Base-by-base conservation (phyloP, 1,140 invertebrate species). In the Cydia fagiglandana region DNA sequence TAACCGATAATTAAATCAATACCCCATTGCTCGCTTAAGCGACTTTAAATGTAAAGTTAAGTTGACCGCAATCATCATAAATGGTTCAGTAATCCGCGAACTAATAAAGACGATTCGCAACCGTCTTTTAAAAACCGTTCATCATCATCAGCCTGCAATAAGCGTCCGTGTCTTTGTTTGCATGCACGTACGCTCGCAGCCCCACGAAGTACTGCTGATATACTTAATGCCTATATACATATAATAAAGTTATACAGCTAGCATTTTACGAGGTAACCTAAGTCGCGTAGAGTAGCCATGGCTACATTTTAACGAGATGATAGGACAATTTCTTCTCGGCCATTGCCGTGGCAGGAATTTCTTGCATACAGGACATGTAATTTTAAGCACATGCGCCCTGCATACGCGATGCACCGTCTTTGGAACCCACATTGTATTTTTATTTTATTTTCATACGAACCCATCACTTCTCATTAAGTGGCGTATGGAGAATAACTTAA, bases 391-490 rank as follows among this genome's bases (percentile, higher is more conserved):
- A 85, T 83, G 89, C 88, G 86, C 78, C 79, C 83, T 81, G 91
- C 91, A 92, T 92, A 91, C 84, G 75, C 75, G 84, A 89, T 90
- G 84, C 78, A 76, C 61, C 73, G 80, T 83, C 79, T 80, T 82
- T 79, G 82, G 82, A 85, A 86, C 82, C 83, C 84, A 20, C 86
- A 90, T 88, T 92, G 89, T 91, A 84, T 91, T 90, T 91, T 90
- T 90, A 83, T 86, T 87, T 83, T 84, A 91, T 91, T 93, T 93
- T 93, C 91, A 89, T 90, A 91, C 82, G 90, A 93, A 93, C 91
- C 88, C 91, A 93, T 93, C 90, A 93, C 86, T 93, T 93, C 91
- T 93, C 90, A 93, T 93, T 93, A 93, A 93, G 86, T 88, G 88
- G 86, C 91, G 91, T 91, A 91, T 88, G 89, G 87, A 91, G 91